phyloP scores from a whole-genome alignment of 2,113 vertebrate genomes.

The Beaufortia kweichowensis region DNA sequence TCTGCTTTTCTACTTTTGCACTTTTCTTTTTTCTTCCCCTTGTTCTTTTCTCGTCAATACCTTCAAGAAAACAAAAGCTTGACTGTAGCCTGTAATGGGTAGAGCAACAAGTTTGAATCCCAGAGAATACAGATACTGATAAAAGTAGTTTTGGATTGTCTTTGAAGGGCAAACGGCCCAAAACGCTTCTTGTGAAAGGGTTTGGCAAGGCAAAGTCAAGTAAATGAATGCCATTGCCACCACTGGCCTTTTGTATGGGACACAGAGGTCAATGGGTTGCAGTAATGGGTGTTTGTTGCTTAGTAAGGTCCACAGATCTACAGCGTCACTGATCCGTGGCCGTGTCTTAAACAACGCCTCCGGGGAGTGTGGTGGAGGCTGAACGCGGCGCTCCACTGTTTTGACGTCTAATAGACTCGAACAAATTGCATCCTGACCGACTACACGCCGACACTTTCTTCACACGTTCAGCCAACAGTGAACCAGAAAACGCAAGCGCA shows the following conservation, averaged over 20 bases:
- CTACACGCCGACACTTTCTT: slow-evolving; percentile 27
- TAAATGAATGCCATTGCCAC: neutral
- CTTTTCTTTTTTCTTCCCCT: neutral
- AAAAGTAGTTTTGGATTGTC: neutral
- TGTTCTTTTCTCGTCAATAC: slow-evolving; percentile 28
- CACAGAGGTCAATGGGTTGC: slow-evolving; percentile 21
- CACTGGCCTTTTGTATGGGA: slow-evolving; percentile 9
- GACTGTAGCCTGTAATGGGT: neutral
- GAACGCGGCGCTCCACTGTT: slow-evolving; percentile 10
- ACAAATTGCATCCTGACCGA: slow-evolving; percentile 38
- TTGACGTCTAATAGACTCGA: slow-evolving; percentile 36
- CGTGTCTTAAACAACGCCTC: slow-evolving; percentile 10
- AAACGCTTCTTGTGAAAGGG: slow-evolving; percentile 14
- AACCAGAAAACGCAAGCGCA: slow-evolving; percentile 35
- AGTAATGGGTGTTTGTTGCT: neutral
- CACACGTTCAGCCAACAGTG: slow-evolving; percentile 18
- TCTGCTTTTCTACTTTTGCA: slow-evolving; percentile 24
- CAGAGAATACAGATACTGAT: too few species aligned
- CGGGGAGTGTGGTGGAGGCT: slow-evolving; percentile 4
- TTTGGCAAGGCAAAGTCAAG: neutral
- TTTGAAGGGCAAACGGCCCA: slow-evolving; percentile 24
- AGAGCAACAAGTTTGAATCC: too few species aligned
- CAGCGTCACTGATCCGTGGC: slow-evolving; percentile 35
- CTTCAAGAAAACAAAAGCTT: slow-evolving; percentile 4
- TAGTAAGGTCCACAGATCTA: neutral